Evolutionary conservation across 2,113 vertebrate genomes (phyloP).

Genomic region (Chlorodrepanis virens): DNA sequence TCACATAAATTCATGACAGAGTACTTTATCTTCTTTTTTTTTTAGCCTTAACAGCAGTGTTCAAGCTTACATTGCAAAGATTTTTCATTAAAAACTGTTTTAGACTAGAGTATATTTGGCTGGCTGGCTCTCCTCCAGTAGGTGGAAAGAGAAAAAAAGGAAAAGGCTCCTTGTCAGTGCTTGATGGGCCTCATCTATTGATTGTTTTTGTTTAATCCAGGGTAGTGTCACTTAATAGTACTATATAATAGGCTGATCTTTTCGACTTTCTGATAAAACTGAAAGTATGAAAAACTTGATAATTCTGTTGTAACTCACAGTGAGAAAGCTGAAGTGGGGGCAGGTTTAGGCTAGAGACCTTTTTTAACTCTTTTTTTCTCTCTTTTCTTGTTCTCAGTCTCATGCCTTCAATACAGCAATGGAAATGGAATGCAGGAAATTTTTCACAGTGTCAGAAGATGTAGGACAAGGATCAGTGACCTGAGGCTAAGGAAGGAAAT

Average conservation of each 20-base stretch:
- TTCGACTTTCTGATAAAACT: neutral
- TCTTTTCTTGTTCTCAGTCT: neutral
- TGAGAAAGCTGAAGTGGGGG: neutral
- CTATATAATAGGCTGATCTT: neutral
- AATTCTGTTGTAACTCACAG: neutral
- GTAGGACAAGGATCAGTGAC: conserved; percentile 23
- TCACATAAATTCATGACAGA: conserved; percentile 37
- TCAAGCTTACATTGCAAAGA: conserved; percentile 32
- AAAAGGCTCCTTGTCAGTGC: neutral
- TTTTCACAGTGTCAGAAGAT: conserved; percentile 29
- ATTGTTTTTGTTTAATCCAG: neutral
- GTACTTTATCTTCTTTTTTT: neutral
- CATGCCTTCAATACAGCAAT: neutral
- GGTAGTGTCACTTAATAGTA: neutral
- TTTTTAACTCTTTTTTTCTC: neutral
- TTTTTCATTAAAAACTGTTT: conserved; percentile 42
- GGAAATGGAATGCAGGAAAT: conserved; percentile 7
- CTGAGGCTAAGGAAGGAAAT: conserved; percentile 29
- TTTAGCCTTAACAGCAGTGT: conserved; percentile 14
- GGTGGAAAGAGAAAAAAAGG: neutral
- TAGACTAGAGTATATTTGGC: neutral
- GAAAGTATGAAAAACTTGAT: neutral
- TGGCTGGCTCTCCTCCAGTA: neutral
- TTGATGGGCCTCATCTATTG: neutral
- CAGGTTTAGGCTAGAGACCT: neutral